phyloP scores from a whole-genome alignment of 1,140 invertebrate species.

The Apis cerana region DNA sequence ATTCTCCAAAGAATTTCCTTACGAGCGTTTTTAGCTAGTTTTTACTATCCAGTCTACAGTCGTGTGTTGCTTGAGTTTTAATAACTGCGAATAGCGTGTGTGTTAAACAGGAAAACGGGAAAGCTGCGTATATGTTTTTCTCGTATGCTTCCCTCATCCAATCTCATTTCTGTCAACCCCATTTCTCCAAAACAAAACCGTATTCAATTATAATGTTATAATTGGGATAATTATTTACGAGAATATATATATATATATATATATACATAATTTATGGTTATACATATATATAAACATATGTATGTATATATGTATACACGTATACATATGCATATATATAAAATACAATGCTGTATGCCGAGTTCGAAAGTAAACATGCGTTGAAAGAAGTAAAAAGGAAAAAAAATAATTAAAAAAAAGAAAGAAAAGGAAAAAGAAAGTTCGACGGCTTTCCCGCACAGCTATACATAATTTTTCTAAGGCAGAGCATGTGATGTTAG shows the following conservation, averaged over 20 bases:
- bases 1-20: conserved; percentile 75
- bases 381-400: not conserved
- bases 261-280: conserved; percentile 59
- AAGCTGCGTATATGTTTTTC: conserved; percentile 45
- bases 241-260: conserved; percentile 56
- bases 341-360: conserved; percentile 37
- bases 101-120: conserved; percentile 59
- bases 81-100: conserved; percentile 71
- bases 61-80: conserved; percentile 77
- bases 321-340: conserved; percentile 42
- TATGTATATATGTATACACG: not conserved
- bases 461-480: conserved; percentile 58
- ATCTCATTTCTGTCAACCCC: not conserved
- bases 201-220: conserved; percentile 66
- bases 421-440: conserved; percentile 5
- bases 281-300: conserved; percentile 26
- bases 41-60: conserved; percentile 68
- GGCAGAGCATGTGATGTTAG: conserved; percentile 75
- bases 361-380: conserved; percentile 21
- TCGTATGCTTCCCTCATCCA: conserved; percentile 36
- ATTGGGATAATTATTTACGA: conserved; percentile 38
- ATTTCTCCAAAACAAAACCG: conserved; percentile 31
- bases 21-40: conserved; percentile 70
- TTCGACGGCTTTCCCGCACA: conserved; percentile 58
- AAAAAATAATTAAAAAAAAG: too few relatives aligned